A percentile compares a stretch with the other conserved stretches of the same genome.
Conservation (phyloP, 2,797 vertebrate genomes). For the Myripristis jacobus region DNA sequence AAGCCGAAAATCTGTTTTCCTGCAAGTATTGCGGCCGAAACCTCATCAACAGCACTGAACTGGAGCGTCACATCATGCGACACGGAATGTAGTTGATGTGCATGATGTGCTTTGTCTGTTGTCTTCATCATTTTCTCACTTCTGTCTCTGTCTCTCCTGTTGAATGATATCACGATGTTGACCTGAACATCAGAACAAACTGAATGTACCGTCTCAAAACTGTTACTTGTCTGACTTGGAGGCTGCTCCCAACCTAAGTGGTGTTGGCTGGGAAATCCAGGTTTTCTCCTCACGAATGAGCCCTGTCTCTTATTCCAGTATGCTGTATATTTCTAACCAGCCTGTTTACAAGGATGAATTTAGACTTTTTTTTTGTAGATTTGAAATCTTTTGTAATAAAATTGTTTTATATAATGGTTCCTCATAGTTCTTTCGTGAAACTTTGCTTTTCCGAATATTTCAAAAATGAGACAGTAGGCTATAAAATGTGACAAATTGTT, state of each 20-base stretch:
- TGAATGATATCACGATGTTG: too few species aligned
- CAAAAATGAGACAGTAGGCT: not conserved
- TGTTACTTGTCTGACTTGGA: not conserved
- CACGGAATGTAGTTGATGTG: slow-evolving; percentile 66
- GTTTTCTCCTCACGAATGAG: not conserved
- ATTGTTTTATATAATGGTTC: slow-evolving; percentile 29
- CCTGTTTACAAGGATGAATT: not conserved
- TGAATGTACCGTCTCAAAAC: too few species aligned
- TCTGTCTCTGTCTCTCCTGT: not conserved
- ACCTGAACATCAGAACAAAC: too few species aligned
- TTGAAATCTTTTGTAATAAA: slow-evolving; percentile 41
- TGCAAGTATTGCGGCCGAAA: slow-evolving; percentile 76
- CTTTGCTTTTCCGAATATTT: too few species aligned
- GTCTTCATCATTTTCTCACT: not conserved
- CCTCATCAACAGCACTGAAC: slow-evolving; percentile 52
- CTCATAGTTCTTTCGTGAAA: not conserved
- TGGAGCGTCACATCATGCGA: slow-evolving; percentile 67
- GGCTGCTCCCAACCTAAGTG: not conserved
- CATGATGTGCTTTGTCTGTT: not conserved
- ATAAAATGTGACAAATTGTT: not conserved
- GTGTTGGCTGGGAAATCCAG: not conserved
- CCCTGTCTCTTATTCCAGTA: not conserved
- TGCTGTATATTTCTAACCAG: slow-evolving; percentile 1
- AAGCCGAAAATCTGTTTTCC: slow-evolving; percentile 39
- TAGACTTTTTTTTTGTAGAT: slow-evolving; percentile 21